Conservation (phyloP, 1,140 invertebrate genomes). For the Pseudoatta argentina region DNA sequence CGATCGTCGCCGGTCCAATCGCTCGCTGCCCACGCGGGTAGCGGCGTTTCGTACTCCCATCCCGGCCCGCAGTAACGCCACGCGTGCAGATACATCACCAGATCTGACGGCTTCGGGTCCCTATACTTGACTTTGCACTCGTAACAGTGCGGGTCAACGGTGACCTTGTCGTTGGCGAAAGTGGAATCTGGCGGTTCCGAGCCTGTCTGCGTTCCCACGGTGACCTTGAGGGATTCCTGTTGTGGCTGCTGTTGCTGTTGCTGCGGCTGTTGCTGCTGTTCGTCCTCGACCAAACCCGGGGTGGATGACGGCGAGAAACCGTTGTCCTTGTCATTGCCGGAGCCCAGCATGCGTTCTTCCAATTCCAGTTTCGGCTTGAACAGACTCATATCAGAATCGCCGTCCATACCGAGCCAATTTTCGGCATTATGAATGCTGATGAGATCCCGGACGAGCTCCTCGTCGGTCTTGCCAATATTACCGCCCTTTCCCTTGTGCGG, state of each 20-base stretch:
- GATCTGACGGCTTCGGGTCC: conserved; percentile 95
- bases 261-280: conserved; percentile 76
- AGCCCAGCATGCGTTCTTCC: conserved; percentile 86
- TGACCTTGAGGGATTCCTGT: conserved; percentile 87
- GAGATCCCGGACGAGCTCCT: conserved; percentile 95
- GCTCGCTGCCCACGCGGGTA: conserved; percentile 94
- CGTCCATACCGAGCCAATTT: conserved; percentile 97
- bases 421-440: conserved; percentile 97
- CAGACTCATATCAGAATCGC: conserved; percentile 93
- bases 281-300: conserved; percentile 80
- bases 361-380: conserved; percentile 91
- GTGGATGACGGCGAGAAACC: conserved; percentile 82
- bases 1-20: conserved; percentile 90
- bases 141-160: conserved; percentile 94
- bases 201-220: conserved; percentile 93
- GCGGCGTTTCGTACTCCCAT: conserved; percentile 95
- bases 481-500: conserved; percentile 96
- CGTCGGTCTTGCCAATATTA: conserved; percentile 95
- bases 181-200: conserved; percentile 90
- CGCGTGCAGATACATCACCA: conserved; percentile 98
- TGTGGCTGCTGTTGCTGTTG: conserved; percentile 57
- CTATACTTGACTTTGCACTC: conserved; percentile 96
- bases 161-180: conserved; percentile 92
- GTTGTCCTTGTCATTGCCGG: conserved; percentile 81
- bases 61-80: conserved; percentile 96